Evolutionary conservation across 2,113 vertebrate species (phyloP), one percentile per base, ranked within the genome.

Genomic region (Tragelaphus imberbis): DNA sequence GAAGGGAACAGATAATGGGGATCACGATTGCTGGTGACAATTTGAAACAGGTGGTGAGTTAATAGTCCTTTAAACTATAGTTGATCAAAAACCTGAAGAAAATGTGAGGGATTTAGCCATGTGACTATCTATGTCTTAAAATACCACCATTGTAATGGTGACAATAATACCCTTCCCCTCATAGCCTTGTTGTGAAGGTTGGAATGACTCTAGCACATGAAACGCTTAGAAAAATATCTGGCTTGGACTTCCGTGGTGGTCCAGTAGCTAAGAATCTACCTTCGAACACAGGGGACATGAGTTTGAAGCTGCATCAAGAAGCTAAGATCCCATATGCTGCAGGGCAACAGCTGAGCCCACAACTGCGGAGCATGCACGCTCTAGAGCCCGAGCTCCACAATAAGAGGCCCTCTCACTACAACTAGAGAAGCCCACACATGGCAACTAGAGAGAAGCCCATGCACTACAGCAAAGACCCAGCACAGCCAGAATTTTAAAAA

Each of bases 231-330:
- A 68, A 68, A 53, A 53, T 9, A 27, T 5, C 5, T 40, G n/a
- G 19, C 68, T 71, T 71, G 68, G 5, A 40, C 10, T 71, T 71
- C 68, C 1, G 0, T 71, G n/a, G 19, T 13, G n/a, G 10, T 71
- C n/a, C 68, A 6, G n/a, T 36, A 10, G n/a, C 12, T 23, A 40
- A 71, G n/a, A 40, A 23, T 40, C 19, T 40, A 40, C n/a, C 68
- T 23, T 40, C n/a, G 19, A 71, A 71, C 10, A 10, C 5, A 12
- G 65, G 10, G 5, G n/a, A 71, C 0, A 0, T 2, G n/a, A 71
- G 68, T 71, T 71, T 71, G 68, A 71, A 71, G 68, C 10, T 71
- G 10, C 65, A 36, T 71, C 68, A 71, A 71, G n/a, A 71, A 12
- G n/a, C n/a, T 71, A 23, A 23, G 68, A 40, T 23, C n/a, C n/a